Conservation (phyloP, 1,140 invertebrate species). For the Brachystomella parvula region DNA sequence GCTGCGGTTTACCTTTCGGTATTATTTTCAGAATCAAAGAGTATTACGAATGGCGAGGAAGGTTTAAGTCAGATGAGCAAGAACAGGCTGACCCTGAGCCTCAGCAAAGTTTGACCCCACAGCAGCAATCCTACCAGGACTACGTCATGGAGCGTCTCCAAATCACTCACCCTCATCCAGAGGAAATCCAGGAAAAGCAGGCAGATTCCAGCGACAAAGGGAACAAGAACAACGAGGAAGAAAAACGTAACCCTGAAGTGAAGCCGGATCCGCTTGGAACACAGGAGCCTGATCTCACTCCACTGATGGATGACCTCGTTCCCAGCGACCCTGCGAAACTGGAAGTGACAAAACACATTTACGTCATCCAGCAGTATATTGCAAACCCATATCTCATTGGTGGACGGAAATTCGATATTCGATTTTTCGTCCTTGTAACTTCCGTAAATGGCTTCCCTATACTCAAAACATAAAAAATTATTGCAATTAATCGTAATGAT, state of each 20-base stretch:
- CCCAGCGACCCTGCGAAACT: background rate
- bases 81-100: background rate
- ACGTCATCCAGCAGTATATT: conserved; percentile 52
- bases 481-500: background rate
- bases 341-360: conserved; percentile 39
- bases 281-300: background rate
- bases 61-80: background rate
- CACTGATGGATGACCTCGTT: background rate
- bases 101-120: background rate
- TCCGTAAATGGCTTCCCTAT: conserved; percentile 40
- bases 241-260: background rate
- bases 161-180: too few species aligned
- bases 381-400: conserved; percentile 56
- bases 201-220: background rate
- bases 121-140: background rate
- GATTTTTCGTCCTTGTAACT: conserved; percentile 54
- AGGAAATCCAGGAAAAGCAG: background rate
- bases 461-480: background rate
- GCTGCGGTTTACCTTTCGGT: background rate
- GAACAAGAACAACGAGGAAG: background rate
- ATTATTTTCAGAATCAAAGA: conserved; percentile 16
- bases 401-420: conserved; percentile 56
- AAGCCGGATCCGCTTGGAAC: background rate
- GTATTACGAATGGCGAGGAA: conserved; percentile 27
- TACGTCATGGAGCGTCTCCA: background rate